These are phyloP conservation scores for Mirounga angustirostris DNA, from an alignment of 2,113 vertebrate genomes.

Conservation along the genomic window DNA sequence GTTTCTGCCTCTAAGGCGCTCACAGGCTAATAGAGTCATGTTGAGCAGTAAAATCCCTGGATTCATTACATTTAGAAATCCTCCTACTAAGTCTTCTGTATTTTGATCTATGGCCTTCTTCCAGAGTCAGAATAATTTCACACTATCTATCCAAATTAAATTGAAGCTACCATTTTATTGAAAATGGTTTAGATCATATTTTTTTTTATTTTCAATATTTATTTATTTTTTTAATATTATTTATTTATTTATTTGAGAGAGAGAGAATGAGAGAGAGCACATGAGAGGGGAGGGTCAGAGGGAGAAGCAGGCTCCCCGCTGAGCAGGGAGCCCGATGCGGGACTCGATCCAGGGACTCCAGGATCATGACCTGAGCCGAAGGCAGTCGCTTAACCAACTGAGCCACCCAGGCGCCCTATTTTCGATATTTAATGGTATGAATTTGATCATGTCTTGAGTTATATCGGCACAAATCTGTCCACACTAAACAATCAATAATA, in stretches of 20 bases:
- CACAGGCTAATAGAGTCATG: not conserved
- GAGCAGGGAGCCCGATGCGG: too few relatives aligned
- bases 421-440: not conserved
- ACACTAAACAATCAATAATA: not conserved
- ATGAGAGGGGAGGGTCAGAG: too few relatives aligned
- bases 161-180: not conserved
- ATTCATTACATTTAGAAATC: constrained; percentile 34
- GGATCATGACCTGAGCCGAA: too few relatives aligned
- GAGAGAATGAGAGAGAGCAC: too few relatives aligned
- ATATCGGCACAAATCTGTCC: not conserved
- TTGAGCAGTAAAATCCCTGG: not conserved
- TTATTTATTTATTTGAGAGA: too few relatives aligned
- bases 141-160: not conserved
- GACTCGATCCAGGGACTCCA: too few relatives aligned
- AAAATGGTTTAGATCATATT: constrained; percentile 18
- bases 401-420: not conserved
- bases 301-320: too few relatives aligned
- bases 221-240: too few relatives aligned
- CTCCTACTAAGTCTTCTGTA: not conserved
- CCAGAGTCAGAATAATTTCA: not conserved
- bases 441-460: not conserved
- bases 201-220: not conserved
- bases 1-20: constrained; percentile 32
- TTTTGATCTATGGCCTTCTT: constrained; percentile 6
- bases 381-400: too few relatives aligned